Conservation (phyloP, 2,888 invertebrate genomes). For the Drosophila atroscutellata region DNA sequence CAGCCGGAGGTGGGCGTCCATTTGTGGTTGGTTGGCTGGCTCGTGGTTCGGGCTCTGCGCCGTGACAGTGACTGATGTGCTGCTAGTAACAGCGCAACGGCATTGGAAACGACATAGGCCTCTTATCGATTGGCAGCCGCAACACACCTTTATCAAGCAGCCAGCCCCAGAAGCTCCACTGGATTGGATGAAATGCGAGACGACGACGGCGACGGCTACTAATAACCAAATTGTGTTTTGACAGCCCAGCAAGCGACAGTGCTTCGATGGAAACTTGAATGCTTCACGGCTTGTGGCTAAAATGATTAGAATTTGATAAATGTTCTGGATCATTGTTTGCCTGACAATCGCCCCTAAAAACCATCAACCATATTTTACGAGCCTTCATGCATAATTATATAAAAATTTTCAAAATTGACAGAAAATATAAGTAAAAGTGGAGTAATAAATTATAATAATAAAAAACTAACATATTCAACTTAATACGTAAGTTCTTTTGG, state of each 20-base stretch:
- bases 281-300: constrained; percentile 30
- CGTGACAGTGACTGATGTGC: constrained; percentile 84
- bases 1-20: constrained; percentile 28
- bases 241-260: constrained; percentile 50
- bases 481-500: not conserved
- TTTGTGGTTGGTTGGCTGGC: constrained; percentile 66
- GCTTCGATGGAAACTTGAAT: constrained; percentile 30
- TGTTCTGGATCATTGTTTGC: constrained; percentile 65
- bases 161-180: constrained; percentile 46
- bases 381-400: constrained; percentile 49
- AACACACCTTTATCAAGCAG: constrained; percentile 79
- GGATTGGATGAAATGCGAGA: constrained; percentile 78
- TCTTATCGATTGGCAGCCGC: constrained; percentile 80
- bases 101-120: constrained; percentile 35
- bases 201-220: constrained; percentile 43
- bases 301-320: constrained; percentile 73
- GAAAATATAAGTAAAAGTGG: constrained; percentile 11
- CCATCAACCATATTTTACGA: constrained; percentile 44
- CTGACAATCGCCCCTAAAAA: constrained; percentile 42
- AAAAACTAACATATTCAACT: not conserved
- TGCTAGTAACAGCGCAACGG: constrained; percentile 33
- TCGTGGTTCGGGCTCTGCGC: constrained; percentile 37
- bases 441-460: constrained; percentile 16
- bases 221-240: constrained; percentile 79
- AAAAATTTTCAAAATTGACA: constrained; percentile 41